Evolutionary conservation across 2,113 vertebrate genomes (phyloP).

Genomic region (Takifugu bimaculatus): DNA sequence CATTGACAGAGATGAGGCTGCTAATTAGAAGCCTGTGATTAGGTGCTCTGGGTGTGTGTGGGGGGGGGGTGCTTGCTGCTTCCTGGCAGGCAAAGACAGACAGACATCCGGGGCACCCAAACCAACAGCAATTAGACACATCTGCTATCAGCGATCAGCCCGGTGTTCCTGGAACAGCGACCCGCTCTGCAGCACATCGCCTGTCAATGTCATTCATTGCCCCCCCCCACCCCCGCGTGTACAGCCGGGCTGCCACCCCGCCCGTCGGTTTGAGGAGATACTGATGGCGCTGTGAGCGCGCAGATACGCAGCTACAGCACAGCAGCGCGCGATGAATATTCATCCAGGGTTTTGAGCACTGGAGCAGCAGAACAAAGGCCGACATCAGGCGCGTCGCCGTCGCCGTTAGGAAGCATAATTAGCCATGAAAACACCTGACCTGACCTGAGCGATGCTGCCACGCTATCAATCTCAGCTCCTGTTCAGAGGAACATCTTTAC

Average conservation of each 20-base stretch:
- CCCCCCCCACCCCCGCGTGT: conserved; percentile 30
- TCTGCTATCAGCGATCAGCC: conserved; percentile 68
- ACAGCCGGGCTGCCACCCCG: conserved; percentile 30
- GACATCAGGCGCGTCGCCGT: not conserved
- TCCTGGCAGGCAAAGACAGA: conserved; percentile 58
- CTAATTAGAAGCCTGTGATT: conserved; percentile 69
- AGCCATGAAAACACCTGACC: too few relatives aligned
- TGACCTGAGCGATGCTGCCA: too few relatives aligned
- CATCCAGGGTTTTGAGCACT: conserved; percentile 1
- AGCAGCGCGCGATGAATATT: conserved; percentile 20
- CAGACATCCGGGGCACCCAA: conserved; percentile 53
- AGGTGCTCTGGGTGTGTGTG: conserved; percentile 41
- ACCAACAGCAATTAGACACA: conserved; percentile 65
- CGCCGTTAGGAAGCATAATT: too few relatives aligned
- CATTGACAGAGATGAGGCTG: conserved; percentile 71
- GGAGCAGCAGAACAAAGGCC: conserved; percentile 3
- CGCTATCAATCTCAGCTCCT: too few relatives aligned
- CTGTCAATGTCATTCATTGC: conserved; percentile 73
- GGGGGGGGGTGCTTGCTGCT: conserved; percentile 46
- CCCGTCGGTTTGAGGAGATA: conserved; percentile 46
- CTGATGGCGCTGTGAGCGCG: conserved; percentile 10
- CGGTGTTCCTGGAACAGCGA: conserved; percentile 52
- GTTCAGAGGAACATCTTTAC: too few relatives aligned
- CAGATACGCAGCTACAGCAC: conserved; percentile 13
- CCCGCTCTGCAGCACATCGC: conserved; percentile 41